phyloP scores from a whole-genome alignment of 2,113 vertebrate species.

The Hyaena hyaena region DNA sequence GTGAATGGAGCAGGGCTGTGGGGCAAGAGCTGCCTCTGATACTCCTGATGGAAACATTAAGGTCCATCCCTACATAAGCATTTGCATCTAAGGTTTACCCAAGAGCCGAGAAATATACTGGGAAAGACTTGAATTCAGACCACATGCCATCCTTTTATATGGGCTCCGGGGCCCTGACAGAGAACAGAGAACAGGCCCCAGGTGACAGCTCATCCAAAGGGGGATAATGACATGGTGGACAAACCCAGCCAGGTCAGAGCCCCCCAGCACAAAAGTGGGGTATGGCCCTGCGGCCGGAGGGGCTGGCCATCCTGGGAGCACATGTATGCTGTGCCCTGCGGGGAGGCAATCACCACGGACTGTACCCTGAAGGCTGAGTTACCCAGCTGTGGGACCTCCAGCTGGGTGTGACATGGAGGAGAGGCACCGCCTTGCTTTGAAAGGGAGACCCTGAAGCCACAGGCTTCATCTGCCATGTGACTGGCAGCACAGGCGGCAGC shows the following conservation, averaged over 20 bases:
- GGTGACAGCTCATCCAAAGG: background rate
- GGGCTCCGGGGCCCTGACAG: background rate
- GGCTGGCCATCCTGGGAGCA: background rate
- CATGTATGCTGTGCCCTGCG: background rate
- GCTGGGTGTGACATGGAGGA: background rate
- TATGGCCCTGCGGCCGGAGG: background rate
- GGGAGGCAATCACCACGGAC: background rate
- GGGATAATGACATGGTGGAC: background rate
- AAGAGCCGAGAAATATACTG: background rate
- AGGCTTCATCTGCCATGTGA: background rate
- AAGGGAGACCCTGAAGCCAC: background rate
- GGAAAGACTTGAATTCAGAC: background rate
- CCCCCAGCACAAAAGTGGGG: no score
- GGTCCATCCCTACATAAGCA: background rate
- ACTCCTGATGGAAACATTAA: background rate
- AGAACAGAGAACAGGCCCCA: background rate
- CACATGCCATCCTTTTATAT: background rate
- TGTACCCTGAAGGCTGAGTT: background rate
- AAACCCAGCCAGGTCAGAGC: background rate
- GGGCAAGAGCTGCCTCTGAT: background rate
- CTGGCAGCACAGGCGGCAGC: background rate
- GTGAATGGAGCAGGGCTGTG: background rate
- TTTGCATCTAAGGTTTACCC: background rate
- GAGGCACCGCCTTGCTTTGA: background rate
- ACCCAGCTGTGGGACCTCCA: background rate